A percentile compares a stretch with the other conserved stretches of the same genome.
These are phyloP conservation scores for Aptenodytes patagonicus DNA, from an alignment of 2,113 vertebrate species.

Conservation along the genomic window DNA sequence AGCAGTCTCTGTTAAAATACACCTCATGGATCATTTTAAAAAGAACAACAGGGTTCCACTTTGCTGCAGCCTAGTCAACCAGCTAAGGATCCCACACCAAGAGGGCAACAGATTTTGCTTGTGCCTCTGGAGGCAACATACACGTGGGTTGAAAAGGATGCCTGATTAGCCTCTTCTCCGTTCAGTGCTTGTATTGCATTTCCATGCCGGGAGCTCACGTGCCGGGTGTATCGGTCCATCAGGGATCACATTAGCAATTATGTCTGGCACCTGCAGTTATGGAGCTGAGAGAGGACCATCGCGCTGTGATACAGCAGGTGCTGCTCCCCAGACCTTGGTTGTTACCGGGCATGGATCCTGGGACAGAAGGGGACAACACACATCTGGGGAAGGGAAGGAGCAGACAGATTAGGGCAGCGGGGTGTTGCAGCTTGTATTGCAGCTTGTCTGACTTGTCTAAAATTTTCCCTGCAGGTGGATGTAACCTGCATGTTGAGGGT, in stretches of 20 bases:
- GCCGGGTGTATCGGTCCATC: background rate
- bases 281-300: background rate
- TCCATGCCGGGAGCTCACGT: accelerated
- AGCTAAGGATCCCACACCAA: background rate
- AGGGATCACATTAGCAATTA: background rate
- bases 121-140: background rate
- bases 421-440: background rate
- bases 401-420: background rate
- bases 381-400: background rate
- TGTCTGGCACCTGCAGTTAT: accelerated
- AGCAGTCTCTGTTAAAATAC: background rate
- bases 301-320: background rate
- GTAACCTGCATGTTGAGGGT: no score
- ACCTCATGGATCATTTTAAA: background rate
- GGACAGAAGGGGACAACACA: accelerated
- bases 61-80: background rate
- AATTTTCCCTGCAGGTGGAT: accelerated
- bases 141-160: background rate
- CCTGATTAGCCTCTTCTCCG: background rate
- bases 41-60: background rate
- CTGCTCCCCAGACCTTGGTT: background rate
- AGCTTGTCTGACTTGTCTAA: background rate
- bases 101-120: background rate
- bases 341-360: background rate
- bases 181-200: background rate